A percentile compares a stretch with the other conserved stretches of the same genome.
Evolutionary conservation across 2,113 vertebrate genomes (phyloP).

Genomic region (Ahaetulla prasina): DNA sequence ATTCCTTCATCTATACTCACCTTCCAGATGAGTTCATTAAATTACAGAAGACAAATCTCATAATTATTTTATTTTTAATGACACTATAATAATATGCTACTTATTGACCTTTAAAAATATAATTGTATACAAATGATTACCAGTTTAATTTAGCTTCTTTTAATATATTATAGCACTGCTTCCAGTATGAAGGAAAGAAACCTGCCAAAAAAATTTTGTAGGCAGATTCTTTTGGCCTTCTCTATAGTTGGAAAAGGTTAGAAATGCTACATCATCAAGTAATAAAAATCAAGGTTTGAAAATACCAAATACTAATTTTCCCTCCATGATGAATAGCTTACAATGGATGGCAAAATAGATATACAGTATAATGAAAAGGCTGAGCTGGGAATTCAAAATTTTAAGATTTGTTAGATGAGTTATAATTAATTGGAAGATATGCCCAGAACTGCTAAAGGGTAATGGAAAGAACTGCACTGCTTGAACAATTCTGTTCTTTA

Average conservation of each 20-base stretch:
- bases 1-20: background rate
- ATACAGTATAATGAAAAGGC: background rate
- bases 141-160: constrained; percentile 14
- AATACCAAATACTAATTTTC: background rate
- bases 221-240: constrained; percentile 41
- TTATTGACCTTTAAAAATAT: background rate
- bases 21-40: background rate
- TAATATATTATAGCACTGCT: constrained; percentile 16
- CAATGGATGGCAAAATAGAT: background rate
- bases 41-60: background rate
- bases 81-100: background rate
- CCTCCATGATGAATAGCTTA: background rate
- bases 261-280: background rate
- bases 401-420: background rate
- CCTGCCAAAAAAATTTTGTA: constrained; percentile 39
- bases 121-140: background rate
- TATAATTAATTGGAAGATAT: background rate
- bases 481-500: background rate
- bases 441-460: background rate
- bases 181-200: constrained; percentile 49
- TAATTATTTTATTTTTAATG: background rate
- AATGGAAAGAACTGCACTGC: background rate
- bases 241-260: constrained; percentile 19
- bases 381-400: background rate
- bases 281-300: background rate